Base-by-base conservation (phyloP, 2,888 invertebrate genomes). In the Calliphora vomitoria region DNA sequence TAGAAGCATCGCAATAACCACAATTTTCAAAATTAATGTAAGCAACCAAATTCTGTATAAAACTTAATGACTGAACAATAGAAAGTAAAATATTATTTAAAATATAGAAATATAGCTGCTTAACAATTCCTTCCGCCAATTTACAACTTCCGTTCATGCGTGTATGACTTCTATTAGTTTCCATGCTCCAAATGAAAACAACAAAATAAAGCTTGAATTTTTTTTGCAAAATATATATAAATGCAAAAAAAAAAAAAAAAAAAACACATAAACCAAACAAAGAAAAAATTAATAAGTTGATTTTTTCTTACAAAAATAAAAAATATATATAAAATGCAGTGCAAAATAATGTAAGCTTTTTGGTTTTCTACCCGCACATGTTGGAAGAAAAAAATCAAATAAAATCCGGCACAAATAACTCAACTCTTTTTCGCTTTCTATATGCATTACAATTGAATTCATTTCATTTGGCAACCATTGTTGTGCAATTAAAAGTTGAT, bases 51-150 rank as follows among this genome's bases (percentile, higher is more conserved):
- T 58, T 10, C 8, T 47, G n/a, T 2, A 55, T 13, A n/a, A 6
- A 3, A 41, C 4, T 4, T 25, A 58, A 53, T 68, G 13, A 69
- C 58, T 47, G 13, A 55, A 69, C 58, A 68, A 69, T 44, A 35
- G 55, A 41, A 55, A 6, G 8, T 5, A 44, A 44, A 18, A 6
- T n/a, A n/a, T 50, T 50, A 38, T 60, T 41, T 11, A 55, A 76
- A 82, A 25, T 38, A 25, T 53, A 64, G 18, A 55, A 72, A 18
- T 25, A 47, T 20, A 20, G 35, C 75, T 76, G 74, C 79, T 82
- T 79, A 88, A 82, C 85, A 88, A 88, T 85, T 82, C 64, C 75
- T 85, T 88, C 82, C 87, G 82, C 69, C 82, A 88, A 85, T 88
- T 85, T 88, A 88, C 79, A 85, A 80, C 80, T 88, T 85, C 87